Percentiles rank a stretch among this genome's conserved stretches.
Evolutionary conservation across 2,797 vertebrate genomes (phyloP).

Genomic region (Perodicticus potto): DNA sequence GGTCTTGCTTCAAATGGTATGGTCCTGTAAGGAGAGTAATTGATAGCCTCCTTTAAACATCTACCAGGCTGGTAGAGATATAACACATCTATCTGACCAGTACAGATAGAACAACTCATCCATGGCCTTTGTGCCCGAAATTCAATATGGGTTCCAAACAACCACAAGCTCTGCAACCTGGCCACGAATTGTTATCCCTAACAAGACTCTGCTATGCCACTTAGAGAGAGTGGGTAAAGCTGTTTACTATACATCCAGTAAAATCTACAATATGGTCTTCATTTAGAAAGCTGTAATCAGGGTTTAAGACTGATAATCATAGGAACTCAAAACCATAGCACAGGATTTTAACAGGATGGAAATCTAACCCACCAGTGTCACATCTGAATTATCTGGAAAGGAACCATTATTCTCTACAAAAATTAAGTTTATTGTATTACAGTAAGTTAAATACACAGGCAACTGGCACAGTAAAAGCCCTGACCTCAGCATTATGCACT

Average conservation of each 20-base stretch:
- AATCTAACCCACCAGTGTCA: background rate
- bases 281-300: background rate
- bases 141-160: conserved; percentile 49
- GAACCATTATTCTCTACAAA: background rate
- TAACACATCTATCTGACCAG: conserved; percentile 26
- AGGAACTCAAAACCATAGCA: background rate
- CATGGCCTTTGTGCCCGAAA: conserved; percentile 3
- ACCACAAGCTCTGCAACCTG: background rate
- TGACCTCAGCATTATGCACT: background rate
- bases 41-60: conserved; percentile 59
- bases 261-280: conserved; percentile 25
- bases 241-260: background rate
- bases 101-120: conserved; percentile 2
- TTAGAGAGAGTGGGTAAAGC: conserved; percentile 21
- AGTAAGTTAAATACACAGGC: background rate
- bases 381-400: background rate
- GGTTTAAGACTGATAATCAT: background rate
- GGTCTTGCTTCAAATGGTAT: conserved; percentile 48
- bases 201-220: background rate
- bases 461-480: background rate
- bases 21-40: conserved; percentile 38
- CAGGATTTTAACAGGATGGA: background rate
- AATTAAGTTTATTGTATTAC: background rate
- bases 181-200: conserved; percentile 53
- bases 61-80: background rate